Base-by-base conservation (phyloP, 1,140 invertebrate genomes). In the Hyles euphorbiae region DNA sequence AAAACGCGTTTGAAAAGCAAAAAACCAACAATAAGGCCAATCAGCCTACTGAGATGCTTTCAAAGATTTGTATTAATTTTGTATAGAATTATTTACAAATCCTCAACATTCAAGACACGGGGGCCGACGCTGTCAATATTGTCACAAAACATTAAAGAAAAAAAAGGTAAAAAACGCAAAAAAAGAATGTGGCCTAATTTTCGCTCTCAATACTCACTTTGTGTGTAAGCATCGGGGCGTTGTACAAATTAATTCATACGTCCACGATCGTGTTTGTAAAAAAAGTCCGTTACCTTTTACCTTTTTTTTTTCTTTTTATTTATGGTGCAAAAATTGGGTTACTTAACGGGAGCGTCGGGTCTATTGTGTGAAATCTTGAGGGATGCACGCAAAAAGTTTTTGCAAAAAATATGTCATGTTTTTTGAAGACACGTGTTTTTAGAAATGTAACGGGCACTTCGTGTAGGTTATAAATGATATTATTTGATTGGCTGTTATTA, bases 261-360 rank as follows among this genome's bases (percentile, higher is more conserved):
- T 80, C 57, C 40, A 65, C 60, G 61, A 44, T 68, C 60, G 45
- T 57, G 55, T 57, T 74, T 62, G 61, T 58, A 57, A 12, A 57
- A 62, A 81, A 83, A 79, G 75, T 76, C 80, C 83, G 80, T 81
- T 84, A 78, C 55, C 74, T 82, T 78, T 81, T 81, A 66, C 65
- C 36, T 51, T 76, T 86, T 87, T n/a, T 83, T 79, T 76, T 68
- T 69, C 46, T 63, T 76, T 72, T 81, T 86, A 88, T 88, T 86
- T 86, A 86, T 80, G 81, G 85, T 80, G 83, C 70, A 85, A 83
- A 83, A 86, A 88, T 88, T 88, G 79, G 85, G 83, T 88, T 86
- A 85, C 85, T 88, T 88, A 88, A 83, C 83, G 83, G 85, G 71
- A 86, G 81, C 81, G 58, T 48, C 53, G 67, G 60, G 45, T 10